These are phyloP conservation scores for Emydura subglobosa DNA, from an alignment of 2,113 vertebrate species.

Conservation along the genomic window DNA sequence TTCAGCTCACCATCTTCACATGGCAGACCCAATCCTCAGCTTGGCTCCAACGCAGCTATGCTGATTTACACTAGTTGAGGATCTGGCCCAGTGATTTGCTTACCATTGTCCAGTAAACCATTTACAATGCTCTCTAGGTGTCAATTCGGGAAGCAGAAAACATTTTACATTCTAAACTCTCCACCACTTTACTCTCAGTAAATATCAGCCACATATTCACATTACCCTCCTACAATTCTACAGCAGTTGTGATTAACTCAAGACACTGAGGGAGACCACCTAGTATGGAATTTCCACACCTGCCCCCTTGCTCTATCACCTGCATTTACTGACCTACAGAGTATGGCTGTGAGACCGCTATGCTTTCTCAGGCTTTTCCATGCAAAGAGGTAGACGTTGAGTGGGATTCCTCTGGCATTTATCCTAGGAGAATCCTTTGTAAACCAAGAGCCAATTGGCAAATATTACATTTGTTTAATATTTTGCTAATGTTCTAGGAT, in stretches of 20 bases:
- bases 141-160: not conserved
- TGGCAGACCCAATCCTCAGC: not conserved
- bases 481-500: not conserved
- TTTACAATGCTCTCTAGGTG: not conserved
- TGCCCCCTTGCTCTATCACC: not conserved
- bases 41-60: not conserved
- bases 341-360: fast-evolving
- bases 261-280: not conserved
- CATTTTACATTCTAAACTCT: not conserved
- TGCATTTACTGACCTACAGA: not conserved
- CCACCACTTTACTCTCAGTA: not conserved
- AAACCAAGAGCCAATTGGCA: not conserved
- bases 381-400: not conserved
- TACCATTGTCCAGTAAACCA: not conserved
- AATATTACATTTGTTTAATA: not conserved
- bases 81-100: not conserved
- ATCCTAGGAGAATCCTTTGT: not conserved
- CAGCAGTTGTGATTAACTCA: not conserved
- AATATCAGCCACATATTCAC: not conserved
- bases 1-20: fast-evolving
- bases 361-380: not conserved
- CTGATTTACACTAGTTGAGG: not conserved
- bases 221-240: not conserved
- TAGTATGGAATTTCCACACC: not conserved
- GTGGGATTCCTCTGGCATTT: not conserved